Conservation (phyloP, 2,888 invertebrate genomes). For the Caenorhabditis auriculariae region DNA sequence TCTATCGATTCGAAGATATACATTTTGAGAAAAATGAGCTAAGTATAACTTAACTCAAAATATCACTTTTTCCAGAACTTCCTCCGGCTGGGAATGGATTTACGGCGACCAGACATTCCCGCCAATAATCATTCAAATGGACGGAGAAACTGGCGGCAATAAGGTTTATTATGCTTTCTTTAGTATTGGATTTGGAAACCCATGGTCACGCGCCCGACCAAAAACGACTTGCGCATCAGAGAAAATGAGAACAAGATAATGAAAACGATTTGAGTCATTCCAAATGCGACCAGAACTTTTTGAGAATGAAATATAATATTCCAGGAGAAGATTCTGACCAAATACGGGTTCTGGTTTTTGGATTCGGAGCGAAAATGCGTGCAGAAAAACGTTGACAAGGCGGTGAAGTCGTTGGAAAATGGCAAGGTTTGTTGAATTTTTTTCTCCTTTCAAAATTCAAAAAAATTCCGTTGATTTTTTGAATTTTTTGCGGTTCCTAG, state of each 20-base stretch:
- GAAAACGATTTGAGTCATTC: background rate
- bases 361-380: conserved; percentile 30
- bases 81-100: conserved; percentile 54
- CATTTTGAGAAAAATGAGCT: too few species aligned
- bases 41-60: too few species aligned
- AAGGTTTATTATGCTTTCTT: conserved; percentile 21
- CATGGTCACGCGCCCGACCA: too few species aligned
- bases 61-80: conserved; percentile 26
- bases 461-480: too few species aligned
- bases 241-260: too few species aligned
- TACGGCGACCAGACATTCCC: conserved; percentile 44
- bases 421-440: conserved; percentile 13
- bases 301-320: background rate
- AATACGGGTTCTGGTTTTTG: conserved; percentile 50
- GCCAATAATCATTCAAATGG: conserved; percentile 49
- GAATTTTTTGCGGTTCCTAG: too few species aligned
- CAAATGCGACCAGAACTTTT: conserved; percentile 1
- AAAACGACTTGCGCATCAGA: too few species aligned
- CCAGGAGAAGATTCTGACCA: conserved; percentile 23
- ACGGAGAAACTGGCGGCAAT: conserved; percentile 50
- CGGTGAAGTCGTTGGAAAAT: conserved; percentile 19
- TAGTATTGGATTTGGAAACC: too few species aligned
- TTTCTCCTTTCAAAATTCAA: too few species aligned
- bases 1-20: too few species aligned
- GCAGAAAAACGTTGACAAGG: conserved; percentile 23